A percentile compares a stretch with the other conserved stretches of the same genome.
phyloP scores from a whole-genome alignment of 1,140 invertebrate genomes.

The Hylaeus volcanicus region DNA sequence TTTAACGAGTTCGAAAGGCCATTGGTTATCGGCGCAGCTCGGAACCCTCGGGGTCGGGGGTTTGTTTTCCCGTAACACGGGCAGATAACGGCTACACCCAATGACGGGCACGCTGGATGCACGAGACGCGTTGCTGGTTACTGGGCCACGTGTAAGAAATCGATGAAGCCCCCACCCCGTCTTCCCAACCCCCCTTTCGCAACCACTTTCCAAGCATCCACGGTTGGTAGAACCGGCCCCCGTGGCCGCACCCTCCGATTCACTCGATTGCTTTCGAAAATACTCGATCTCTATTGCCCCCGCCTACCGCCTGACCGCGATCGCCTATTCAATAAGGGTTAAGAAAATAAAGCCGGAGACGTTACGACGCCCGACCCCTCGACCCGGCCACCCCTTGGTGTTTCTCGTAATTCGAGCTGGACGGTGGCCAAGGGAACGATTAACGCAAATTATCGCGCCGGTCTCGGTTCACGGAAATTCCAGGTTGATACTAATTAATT shows the following conservation, averaged over 20 bases:
- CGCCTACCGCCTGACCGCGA: not conserved
- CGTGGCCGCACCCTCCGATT: constrained; percentile 71
- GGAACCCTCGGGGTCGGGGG: not conserved
- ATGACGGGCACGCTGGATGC: constrained; percentile 41
- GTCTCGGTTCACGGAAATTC: not conserved
- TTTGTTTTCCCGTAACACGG: constrained; percentile 32
- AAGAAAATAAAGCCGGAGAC: constrained; percentile 4
- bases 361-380: not conserved
- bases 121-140: constrained; percentile 76
- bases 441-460: constrained; percentile 39
- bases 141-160: constrained; percentile 78
- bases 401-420: constrained; percentile 17
- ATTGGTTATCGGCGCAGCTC: not conserved
- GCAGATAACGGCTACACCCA: constrained; percentile 42
- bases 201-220: constrained; percentile 41
- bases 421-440: constrained; percentile 48
- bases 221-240: constrained; percentile 62
- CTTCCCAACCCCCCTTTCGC: not conserved
- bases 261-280: constrained; percentile 64
- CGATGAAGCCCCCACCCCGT: constrained; percentile 76
- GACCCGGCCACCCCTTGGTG: not conserved
- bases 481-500: not conserved
- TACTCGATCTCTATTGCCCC: constrained; percentile 45
- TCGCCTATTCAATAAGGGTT: not conserved
- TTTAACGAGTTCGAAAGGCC: constrained; percentile 11